A percentile compares a stretch with the other conserved stretches of the same genome.
These are phyloP conservation scores for Chloroceryle inda DNA, from an alignment of 2,797 vertebrate species.

Conservation along the genomic window DNA sequence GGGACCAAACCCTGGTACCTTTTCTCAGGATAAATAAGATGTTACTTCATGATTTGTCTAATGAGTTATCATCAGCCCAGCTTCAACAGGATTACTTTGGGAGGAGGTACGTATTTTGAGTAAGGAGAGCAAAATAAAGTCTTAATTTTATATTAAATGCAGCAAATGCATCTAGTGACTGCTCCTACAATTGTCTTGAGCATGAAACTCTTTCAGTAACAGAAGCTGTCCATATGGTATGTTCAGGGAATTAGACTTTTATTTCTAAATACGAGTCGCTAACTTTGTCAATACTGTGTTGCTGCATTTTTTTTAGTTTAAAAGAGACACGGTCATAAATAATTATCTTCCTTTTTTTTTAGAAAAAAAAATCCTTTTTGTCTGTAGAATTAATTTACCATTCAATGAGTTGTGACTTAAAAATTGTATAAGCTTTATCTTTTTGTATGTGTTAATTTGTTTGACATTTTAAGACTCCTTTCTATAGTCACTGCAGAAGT, in stretches of 20 bases:
- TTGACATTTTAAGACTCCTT: neutral
- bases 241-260: conserved; percentile 18
- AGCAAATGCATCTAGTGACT: neutral
- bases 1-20: neutral
- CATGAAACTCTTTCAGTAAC: neutral
- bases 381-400: neutral
- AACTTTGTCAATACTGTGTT: neutral
- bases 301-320: neutral
- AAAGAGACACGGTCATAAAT: neutral
- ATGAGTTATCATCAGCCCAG: neutral
- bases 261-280: neutral
- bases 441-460: conserved; percentile 26
- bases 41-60: neutral
- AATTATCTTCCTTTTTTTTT: neutral
- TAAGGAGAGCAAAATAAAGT: neutral
- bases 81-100: neutral
- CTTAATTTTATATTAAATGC: neutral
- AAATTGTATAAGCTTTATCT: neutral
- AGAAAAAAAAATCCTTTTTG: neutral
- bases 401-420: neutral
- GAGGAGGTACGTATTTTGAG: neutral
- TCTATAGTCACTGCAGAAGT: neutral
- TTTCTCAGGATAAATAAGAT: neutral
- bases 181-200: neutral
- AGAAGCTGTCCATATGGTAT: conserved; percentile 20